Evolutionary conservation across 1,140 invertebrate genomes (phyloP).

Genomic region (Lepidotrigona ventralis): DNA sequence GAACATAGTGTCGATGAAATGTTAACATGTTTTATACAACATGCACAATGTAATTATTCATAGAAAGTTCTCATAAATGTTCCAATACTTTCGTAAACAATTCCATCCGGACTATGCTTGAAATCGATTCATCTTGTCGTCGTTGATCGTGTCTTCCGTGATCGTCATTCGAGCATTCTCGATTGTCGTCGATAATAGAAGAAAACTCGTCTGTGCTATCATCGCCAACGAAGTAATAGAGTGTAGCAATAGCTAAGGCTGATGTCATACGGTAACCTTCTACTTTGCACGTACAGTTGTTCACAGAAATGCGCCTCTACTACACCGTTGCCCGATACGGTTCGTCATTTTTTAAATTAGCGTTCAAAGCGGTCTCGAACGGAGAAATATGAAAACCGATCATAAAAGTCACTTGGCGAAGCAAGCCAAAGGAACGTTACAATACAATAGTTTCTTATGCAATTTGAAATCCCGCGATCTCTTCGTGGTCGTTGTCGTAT

Average conservation of each 20-base stretch:
- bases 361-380: neutral
- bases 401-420: neutral
- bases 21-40: too few relatives aligned
- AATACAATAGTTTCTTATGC: constrained; percentile 11
- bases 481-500: constrained; percentile 1
- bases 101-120: neutral
- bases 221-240: constrained; percentile 60
- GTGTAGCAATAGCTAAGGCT: constrained; percentile 59
- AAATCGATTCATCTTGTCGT: neutral
- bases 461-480: constrained; percentile 3
- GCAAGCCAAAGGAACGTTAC: neutral
- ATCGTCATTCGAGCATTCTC: constrained; percentile 15
- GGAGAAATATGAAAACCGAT: neutral
- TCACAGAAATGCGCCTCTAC: constrained; percentile 44
- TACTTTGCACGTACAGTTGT: constrained; percentile 62
- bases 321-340: constrained; percentile 3
- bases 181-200: constrained; percentile 35
- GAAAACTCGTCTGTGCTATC: constrained; percentile 54
- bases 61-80: too few relatives aligned
- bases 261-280: constrained; percentile 68
- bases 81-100: too few relatives aligned
- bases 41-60: too few relatives aligned
- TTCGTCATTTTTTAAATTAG: constrained; percentile 26
- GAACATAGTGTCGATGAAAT: too few relatives aligned
- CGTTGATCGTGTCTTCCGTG: neutral